Conservation (phyloP, 1,140 invertebrate species). For the Polypedilum vanderplanki region DNA sequence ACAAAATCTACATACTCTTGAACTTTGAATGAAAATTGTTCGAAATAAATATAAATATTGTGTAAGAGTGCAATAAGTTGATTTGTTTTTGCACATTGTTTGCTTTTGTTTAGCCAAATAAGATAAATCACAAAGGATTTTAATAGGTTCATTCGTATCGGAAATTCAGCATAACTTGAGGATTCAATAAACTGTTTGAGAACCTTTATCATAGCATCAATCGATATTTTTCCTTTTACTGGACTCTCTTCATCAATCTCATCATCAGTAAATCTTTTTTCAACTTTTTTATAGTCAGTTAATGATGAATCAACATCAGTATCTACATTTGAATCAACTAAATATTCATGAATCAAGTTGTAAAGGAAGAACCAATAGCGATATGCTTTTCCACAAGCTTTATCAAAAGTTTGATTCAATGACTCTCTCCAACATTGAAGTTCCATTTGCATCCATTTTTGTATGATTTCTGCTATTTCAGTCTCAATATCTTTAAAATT, state of each 20-base stretch:
- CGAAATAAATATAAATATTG: constrained; percentile 82
- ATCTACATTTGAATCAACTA: constrained; percentile 34
- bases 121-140: constrained; percentile 41
- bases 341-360: constrained; percentile 53
- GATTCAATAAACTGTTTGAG: constrained; percentile 79
- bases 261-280: constrained; percentile 37
- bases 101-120: constrained; percentile 33
- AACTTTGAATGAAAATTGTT: constrained; percentile 65
- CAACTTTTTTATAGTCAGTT: constrained; percentile 35
- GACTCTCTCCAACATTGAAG: constrained; percentile 78
- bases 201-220: constrained; percentile 44
- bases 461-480: constrained; percentile 69
- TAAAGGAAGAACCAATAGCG: constrained; percentile 91
- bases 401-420: constrained; percentile 56
- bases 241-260: constrained; percentile 32
- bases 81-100: constrained; percentile 33
- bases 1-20: constrained; percentile 55
- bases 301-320: constrained; percentile 33
- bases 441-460: constrained; percentile 88
- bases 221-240: constrained; percentile 33
- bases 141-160: constrained; percentile 69
- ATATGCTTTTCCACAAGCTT: constrained; percentile 55
- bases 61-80: constrained; percentile 64
- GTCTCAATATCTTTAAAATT: constrained; percentile 65
- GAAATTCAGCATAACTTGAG: constrained; percentile 76